A percentile compares a stretch with the other conserved stretches of the same genome.
These are phyloP conservation scores for Lasioglossum albipes DNA, from an alignment of 1,140 invertebrate genomes.

Conservation along the genomic window DNA sequence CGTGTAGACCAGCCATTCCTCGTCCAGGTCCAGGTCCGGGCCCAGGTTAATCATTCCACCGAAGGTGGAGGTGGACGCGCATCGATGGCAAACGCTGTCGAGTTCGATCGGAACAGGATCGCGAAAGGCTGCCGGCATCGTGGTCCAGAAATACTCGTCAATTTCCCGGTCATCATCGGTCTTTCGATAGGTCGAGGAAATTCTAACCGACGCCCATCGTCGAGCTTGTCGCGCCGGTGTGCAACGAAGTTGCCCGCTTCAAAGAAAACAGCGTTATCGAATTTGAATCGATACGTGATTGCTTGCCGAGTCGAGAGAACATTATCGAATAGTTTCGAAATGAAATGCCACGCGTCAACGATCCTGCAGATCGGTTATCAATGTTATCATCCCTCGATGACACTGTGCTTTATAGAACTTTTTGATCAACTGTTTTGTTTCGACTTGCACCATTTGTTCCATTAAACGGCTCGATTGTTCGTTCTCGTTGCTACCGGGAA, in stretches of 20 bases:
- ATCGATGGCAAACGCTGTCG: neutral
- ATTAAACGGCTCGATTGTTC: neutral
- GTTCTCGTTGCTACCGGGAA: neutral
- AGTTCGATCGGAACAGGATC: neutral
- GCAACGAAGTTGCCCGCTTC: constrained; percentile 23
- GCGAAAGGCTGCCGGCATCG: constrained; percentile 16
- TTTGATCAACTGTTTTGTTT: no score
- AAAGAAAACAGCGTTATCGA: neutral
- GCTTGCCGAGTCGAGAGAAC: no score
- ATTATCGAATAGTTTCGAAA: no score
- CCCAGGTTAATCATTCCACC: constrained; percentile 21
- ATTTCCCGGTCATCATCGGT: constrained; percentile 41
- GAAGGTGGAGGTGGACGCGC: constrained; percentile 10
- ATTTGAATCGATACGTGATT: neutral
- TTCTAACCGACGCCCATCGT: constrained; percentile 16
- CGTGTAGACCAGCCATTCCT: constrained; percentile 24
- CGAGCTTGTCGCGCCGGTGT: neutral
- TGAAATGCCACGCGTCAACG: no score
- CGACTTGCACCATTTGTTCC: no score
- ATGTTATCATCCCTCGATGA: no score
- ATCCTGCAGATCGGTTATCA: no score
- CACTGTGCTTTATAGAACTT: no score
- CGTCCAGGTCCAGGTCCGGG: constrained; percentile 18
- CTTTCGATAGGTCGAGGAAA: neutral
- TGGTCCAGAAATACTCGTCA: constrained; percentile 1